phyloP scores from a whole-genome alignment of 1,140 invertebrate species.

The Wasmannia auropunctata region DNA sequence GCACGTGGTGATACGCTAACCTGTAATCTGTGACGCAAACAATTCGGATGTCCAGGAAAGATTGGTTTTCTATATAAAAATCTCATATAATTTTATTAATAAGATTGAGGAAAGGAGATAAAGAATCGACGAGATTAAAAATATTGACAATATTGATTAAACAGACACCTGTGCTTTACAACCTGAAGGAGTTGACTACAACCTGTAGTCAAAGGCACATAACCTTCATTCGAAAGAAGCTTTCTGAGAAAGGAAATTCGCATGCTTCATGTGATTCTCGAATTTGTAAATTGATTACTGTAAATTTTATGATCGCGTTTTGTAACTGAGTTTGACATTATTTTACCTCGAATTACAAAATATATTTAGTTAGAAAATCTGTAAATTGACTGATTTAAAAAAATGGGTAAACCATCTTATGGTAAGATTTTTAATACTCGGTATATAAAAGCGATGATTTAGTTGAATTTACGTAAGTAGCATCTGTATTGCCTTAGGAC shows the following conservation, averaged over 20 bases:
- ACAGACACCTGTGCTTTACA: no score
- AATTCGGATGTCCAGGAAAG: no score
- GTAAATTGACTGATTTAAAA: slow-evolving; percentile 55
- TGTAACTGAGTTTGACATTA: neutral
- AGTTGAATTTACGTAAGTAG: slow-evolving; percentile 17
- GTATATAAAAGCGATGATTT: neutral
- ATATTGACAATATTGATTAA: no score
- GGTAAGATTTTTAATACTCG: neutral
- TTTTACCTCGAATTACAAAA: neutral
- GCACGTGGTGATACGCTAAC: no score
- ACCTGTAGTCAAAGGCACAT: neutral
- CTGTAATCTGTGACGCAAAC: no score
- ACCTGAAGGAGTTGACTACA: no score
- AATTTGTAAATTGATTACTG: neutral
- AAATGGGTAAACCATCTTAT: slow-evolving; percentile 56
- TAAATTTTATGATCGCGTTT: neutral
- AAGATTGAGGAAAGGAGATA: no score
- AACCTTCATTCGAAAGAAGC: no score
- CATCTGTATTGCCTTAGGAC: slow-evolving; percentile 54
- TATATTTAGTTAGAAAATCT: slow-evolving; percentile 26
- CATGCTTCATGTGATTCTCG: neutral
- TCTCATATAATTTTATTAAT: no score
- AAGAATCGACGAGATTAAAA: no score
- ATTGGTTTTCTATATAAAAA: no score
- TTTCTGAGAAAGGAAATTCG: neutral